phyloP scores from a whole-genome alignment of 2,113 vertebrate genomes.

The Rutilus rutilus region DNA sequence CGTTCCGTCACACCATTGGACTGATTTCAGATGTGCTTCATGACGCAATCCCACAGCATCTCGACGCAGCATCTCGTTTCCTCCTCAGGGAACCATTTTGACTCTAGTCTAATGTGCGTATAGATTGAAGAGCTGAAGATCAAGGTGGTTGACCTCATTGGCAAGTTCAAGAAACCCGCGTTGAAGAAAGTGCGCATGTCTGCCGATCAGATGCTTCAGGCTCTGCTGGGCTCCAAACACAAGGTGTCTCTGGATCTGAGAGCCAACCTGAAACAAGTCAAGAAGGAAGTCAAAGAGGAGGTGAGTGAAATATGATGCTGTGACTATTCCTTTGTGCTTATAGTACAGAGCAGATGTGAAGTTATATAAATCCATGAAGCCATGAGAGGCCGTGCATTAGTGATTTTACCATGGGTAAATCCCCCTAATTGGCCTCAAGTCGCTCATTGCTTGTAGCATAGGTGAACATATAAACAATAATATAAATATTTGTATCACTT shows the following conservation, averaged over 20 bases:
- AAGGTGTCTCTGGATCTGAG: constrained; percentile 90
- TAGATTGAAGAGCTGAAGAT: constrained; percentile 88
- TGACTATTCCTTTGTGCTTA: not conserved
- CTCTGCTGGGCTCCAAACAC: constrained; percentile 90
- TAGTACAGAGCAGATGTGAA: not conserved
- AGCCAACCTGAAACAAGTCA: constrained; percentile 90
- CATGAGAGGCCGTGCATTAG: too few relatives aligned
- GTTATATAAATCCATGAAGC: not conserved
- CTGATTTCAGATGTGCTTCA: too few relatives aligned
- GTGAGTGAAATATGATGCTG: constrained; percentile 42
- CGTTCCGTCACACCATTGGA: too few relatives aligned
- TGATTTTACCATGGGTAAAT: too few relatives aligned
- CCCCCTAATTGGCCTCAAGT: too few relatives aligned
- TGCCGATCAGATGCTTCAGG: constrained; percentile 85
- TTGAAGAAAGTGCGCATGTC: constrained; percentile 86
- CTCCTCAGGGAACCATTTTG: not conserved
- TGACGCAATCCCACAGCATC: too few relatives aligned
- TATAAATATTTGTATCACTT: too few relatives aligned
- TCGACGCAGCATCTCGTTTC: too few relatives aligned
- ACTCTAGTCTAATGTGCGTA: not conserved
- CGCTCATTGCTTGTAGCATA: too few relatives aligned
- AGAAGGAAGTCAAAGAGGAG: constrained; percentile 92
- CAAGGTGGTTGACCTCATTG: constrained; percentile 84
- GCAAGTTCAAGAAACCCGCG: constrained; percentile 88
- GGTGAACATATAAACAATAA: too few relatives aligned